Conservation (phyloP, 1,140 invertebrate genomes). For the Rhopalosiphum padi region DNA sequence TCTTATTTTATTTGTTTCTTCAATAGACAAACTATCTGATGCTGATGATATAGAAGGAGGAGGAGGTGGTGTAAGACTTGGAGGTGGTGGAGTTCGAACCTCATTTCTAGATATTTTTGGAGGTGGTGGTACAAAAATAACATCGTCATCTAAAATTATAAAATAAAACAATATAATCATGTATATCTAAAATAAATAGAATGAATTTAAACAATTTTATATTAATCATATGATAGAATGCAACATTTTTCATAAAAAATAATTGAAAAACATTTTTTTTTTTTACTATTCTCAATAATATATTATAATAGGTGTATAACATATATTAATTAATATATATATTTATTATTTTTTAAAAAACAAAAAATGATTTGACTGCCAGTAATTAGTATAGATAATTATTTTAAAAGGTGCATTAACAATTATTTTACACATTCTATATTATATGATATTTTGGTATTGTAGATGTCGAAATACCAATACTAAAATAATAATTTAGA, state of each 20-base stretch:
- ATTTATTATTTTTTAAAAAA: neutral
- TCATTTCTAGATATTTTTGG: conserved; percentile 61
- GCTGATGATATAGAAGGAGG: conserved; percentile 64
- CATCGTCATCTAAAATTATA: conserved; percentile 60
- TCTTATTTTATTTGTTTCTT: conserved; percentile 90
- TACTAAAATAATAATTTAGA: neutral
- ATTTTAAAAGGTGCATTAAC: neutral
- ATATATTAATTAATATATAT: neutral
- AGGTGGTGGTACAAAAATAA: conserved; percentile 61
- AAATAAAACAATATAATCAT: neutral
- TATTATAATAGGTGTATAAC: neutral
- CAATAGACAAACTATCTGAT: conserved; percentile 77
- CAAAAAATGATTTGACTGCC: neutral
- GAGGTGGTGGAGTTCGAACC: conserved; percentile 60
- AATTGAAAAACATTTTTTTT: too few species aligned
- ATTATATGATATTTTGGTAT: neutral
- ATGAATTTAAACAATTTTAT: neutral
- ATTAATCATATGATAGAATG: neutral
- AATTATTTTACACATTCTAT: neutral
- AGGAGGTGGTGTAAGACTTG: conserved; percentile 64
- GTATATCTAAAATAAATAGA: neutral
- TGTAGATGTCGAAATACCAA: neutral
- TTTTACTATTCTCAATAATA: neutral
- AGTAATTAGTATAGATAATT: neutral
- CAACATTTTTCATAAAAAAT: too few species aligned